Conservation (phyloP, 2,113 vertebrate species). For the Puntigrus tetrazona region DNA sequence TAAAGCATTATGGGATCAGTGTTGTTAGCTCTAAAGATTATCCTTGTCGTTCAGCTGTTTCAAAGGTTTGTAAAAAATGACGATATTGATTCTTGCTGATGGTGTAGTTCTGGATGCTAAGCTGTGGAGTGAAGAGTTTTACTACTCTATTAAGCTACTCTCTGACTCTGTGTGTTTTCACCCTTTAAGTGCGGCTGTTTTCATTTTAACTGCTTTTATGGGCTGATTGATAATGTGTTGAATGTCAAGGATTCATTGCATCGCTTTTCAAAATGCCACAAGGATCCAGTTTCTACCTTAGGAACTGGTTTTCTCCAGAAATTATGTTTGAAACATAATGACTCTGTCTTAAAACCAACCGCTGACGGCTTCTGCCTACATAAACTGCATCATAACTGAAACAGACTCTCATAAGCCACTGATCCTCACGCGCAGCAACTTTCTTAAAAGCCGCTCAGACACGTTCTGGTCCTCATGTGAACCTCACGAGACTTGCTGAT, state of each 20-base stretch:
- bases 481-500: background rate
- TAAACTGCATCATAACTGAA: background rate
- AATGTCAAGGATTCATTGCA: background rate
- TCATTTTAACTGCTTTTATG: background rate
- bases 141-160: background rate
- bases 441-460: background rate
- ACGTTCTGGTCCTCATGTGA: background rate
- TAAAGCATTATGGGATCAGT: background rate
- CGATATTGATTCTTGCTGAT: slow-evolving; percentile 20
- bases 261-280: background rate
- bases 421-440: background rate
- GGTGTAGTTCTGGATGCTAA: slow-evolving; percentile 32
- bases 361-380: background rate
- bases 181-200: background rate
- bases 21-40: slow-evolving; percentile 10
- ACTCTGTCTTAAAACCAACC: background rate
- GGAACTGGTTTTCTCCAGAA: background rate
- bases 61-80: slow-evolving; percentile 1
- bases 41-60: background rate
- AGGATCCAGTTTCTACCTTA: background rate
- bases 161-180: background rate
- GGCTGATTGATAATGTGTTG: background rate
- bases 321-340: background rate
- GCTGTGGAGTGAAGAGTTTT: slow-evolving; percentile 13
- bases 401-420: background rate